These are phyloP conservation scores for Colletes latitarsis DNA, from an alignment of 1,140 invertebrate species.

Conservation along the genomic window DNA sequence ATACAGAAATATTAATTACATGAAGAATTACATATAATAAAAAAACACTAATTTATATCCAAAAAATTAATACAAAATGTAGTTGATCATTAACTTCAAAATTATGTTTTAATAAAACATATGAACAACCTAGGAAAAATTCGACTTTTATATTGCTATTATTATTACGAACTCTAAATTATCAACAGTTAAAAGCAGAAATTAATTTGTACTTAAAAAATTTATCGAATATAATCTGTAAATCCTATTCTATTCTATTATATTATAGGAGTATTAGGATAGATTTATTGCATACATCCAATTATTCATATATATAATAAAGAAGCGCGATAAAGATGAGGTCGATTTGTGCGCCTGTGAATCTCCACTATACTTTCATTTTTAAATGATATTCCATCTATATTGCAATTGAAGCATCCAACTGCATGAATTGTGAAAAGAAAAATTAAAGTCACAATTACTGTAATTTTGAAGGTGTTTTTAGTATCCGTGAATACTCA, in stretches of 20 bases:
- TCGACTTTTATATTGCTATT: background rate
- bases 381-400: background rate
- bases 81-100: background rate
- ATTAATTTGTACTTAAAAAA: background rate
- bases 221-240: background rate
- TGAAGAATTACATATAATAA: background rate
- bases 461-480: background rate
- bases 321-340: background rate
- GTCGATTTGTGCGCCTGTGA: background rate
- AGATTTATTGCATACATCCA: background rate
- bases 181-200: background rate
- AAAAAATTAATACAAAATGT: background rate
- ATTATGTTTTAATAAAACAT: background rate
- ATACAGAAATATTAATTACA: background rate
- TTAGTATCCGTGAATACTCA: background rate
- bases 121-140: background rate
- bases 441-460: no score
- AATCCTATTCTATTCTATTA: background rate
- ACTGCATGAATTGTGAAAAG: no score
- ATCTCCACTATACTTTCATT: background rate
- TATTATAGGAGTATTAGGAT: background rate
- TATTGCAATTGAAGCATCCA: background rate
- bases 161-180: no score
- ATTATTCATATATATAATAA: constrained; percentile 13
- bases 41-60: background rate